Evolutionary conservation across 2,113 vertebrate genomes (phyloP).

Genomic region (Phoenicopterus ruber): DNA sequence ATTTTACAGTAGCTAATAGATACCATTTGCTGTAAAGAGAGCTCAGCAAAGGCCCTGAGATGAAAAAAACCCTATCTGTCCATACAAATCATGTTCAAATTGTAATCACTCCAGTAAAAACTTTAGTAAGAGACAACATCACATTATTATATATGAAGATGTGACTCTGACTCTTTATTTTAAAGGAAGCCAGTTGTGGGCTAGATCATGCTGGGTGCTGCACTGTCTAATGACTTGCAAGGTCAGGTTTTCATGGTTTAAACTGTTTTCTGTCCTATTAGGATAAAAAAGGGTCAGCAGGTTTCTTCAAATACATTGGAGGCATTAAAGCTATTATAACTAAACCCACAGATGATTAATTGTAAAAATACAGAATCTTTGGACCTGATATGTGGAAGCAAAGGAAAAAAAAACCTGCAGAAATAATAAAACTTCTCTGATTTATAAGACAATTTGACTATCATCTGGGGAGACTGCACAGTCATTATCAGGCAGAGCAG

Average conservation of each 20-base stretch:
- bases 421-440: background rate
- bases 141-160: background rate
- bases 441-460: background rate
- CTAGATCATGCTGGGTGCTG: background rate
- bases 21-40: slow-evolving; percentile 2
- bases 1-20: slow-evolving; percentile 31
- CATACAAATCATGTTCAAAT: slow-evolving; percentile 13
- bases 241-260: background rate
- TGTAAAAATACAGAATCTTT: background rate
- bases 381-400: background rate
- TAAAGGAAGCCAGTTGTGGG: background rate
- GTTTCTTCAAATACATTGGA: background rate
- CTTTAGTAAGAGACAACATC: background rate
- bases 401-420: background rate
- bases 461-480: background rate
- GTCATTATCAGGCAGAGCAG: background rate
- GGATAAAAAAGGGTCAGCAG: background rate
- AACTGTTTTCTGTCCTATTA: background rate
- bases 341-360: background rate
- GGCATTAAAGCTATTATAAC: background rate
- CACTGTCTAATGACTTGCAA: background rate
- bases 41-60: background rate
- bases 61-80: background rate
- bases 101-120: background rate
- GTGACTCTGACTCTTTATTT: background rate